Evolutionary conservation across 2,888 invertebrate species (phyloP).

Genomic region (Melanostoma mellinum): DNA sequence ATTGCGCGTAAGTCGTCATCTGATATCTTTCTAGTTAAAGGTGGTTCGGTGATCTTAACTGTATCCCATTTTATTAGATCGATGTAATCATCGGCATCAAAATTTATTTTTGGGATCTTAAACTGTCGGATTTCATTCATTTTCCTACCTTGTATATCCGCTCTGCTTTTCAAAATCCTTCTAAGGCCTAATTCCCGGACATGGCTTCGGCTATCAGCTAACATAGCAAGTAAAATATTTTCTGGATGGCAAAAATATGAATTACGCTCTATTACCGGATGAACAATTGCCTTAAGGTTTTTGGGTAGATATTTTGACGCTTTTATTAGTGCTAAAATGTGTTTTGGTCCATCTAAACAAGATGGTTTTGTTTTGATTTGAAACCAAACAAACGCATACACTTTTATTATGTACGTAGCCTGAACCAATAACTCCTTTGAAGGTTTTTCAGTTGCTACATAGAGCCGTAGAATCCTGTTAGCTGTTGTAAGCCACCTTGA

Average conservation of each 20-base stretch:
- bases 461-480: constrained; percentile 7
- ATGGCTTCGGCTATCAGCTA: not conserved
- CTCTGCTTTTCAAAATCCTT: constrained; percentile 1
- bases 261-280: constrained; percentile 8
- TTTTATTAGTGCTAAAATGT: not conserved
- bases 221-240: constrained; percentile 15
- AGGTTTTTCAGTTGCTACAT: not conserved
- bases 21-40: not conserved
- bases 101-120: too few relatives aligned
- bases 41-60: constrained; percentile 12
- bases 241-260: constrained; percentile 6
- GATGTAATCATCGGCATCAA: too few relatives aligned
- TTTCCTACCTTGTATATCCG: not conserved
- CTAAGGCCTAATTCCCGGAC: not conserved
- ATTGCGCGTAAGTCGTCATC: not conserved
- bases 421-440: not conserved
- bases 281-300: not conserved
- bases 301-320: not conserved
- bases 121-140: not conserved
- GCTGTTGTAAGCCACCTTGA: constrained; percentile 14
- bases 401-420: constrained; percentile 2
- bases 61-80: too few relatives aligned
- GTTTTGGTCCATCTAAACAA: constrained; percentile 2
- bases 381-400: constrained; percentile 2
- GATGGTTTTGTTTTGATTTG: not conserved